These are phyloP conservation scores for Myrmecophaga tridactyla DNA, from an alignment of 2,113 vertebrate species.

Conservation along the genomic window DNA sequence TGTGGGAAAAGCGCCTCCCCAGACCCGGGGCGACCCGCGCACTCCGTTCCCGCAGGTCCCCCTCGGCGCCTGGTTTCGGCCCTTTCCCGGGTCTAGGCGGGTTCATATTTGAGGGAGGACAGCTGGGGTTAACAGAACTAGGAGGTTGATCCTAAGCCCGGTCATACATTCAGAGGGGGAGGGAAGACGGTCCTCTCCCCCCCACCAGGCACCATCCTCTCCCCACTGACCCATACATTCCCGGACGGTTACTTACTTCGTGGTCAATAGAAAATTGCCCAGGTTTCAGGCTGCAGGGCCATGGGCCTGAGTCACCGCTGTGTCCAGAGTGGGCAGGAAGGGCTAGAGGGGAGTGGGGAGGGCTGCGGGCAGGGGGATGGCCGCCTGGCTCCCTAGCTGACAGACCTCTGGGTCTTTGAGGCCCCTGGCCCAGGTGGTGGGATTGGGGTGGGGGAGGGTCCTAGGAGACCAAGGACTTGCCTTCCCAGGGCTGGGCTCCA, in stretches of 20 bases:
- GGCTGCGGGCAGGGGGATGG: background rate
- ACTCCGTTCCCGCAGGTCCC: background rate
- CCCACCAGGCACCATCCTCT: background rate
- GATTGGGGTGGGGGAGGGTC: too few relatives aligned
- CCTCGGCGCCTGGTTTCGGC: background rate
- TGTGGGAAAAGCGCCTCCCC: background rate
- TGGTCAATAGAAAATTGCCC: conserved; percentile 60
- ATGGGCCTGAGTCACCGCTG: conserved; percentile 67
- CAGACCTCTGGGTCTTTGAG: background rate
- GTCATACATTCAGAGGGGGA: conserved; percentile 65
- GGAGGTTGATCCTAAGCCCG: conserved; percentile 26
- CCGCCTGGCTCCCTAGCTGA: background rate
- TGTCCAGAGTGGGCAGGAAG: background rate
- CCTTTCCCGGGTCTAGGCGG: background rate
- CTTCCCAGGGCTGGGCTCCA: background rate
- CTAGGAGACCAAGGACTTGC: background rate
- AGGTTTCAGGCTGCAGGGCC: conserved; percentile 52
- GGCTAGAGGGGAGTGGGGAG: background rate
- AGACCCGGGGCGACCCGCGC: background rate
- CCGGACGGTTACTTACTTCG: conserved; percentile 60
- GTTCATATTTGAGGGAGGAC: conserved; percentile 1
- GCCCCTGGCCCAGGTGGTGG: background rate
- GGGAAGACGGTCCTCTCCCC: background rate
- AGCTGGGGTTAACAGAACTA: conserved; percentile 25
- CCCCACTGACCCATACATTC: conserved; percentile 56